Evolutionary conservation across 64 coral and sea anemone genomes (phyloP).

Genomic region (Actinia equina): DNA sequence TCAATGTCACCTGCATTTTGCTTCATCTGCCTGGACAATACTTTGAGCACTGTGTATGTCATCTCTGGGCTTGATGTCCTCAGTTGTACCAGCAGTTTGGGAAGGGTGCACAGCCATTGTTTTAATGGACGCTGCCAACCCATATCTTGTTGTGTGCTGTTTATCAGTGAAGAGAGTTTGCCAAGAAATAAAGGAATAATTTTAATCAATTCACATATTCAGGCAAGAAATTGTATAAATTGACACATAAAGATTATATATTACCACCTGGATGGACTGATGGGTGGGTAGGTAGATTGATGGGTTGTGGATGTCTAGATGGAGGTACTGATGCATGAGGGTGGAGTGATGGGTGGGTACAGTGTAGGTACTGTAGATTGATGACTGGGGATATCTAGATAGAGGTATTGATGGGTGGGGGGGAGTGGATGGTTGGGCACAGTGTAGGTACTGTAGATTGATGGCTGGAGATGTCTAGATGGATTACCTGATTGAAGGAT

Average conservation of each 20-base stretch:
- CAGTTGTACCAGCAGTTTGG: conserved; percentile 49
- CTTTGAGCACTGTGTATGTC: conserved; percentile 38
- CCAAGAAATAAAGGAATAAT: background rate
- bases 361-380: no score
- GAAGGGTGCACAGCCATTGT: conserved; percentile 59
- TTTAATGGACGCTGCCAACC: conserved; percentile 7
- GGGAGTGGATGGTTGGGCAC: no score
- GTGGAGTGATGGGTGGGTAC: no score
- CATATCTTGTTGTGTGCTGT: background rate
- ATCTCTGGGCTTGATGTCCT: conserved; percentile 43
- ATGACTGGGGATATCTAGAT: no score
- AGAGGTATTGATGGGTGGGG: no score
- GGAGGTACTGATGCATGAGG: no score
- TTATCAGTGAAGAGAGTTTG: background rate
- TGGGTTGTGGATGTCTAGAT: background rate
- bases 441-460: no score
- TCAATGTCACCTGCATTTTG: conserved; percentile 10
- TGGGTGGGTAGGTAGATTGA: background rate
- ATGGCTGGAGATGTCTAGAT: no score
- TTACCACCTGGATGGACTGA: background rate
- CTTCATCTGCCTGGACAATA: conserved; percentile 44
- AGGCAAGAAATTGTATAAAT: no score
- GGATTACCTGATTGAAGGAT: no score
- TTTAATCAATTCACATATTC: background rate
- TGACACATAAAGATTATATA: no score